These are phyloP conservation scores for Apotomis turbidana DNA, from an alignment of 2,888 invertebrate species.

Conservation along the genomic window DNA sequence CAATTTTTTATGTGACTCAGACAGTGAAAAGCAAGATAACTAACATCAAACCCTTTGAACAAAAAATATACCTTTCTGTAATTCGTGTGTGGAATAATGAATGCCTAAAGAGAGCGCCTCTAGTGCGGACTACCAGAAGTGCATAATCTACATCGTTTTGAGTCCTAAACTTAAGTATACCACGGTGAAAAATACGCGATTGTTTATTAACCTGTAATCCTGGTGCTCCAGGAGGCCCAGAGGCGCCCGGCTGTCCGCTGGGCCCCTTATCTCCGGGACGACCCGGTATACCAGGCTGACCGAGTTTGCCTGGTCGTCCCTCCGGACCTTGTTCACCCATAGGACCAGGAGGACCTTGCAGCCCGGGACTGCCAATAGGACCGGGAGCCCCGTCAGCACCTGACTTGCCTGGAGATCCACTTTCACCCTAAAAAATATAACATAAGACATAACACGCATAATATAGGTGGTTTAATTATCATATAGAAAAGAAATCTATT, in stretches of 20 bases:
- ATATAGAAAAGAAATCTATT: not conserved
- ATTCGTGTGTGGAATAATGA: too few relatives aligned
- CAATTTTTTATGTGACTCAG: too few relatives aligned
- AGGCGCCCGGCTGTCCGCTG: slow-evolving; percentile 85
- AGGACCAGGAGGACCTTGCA: slow-evolving; percentile 87
- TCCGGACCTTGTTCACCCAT: slow-evolving; percentile 84
- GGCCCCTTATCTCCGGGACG: slow-evolving; percentile 91
- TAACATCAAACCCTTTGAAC: too few relatives aligned
- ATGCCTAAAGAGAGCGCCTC: too few relatives aligned
- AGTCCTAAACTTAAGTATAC: too few relatives aligned
- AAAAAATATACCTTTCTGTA: too few relatives aligned
- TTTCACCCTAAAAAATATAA: slow-evolving; percentile 83
- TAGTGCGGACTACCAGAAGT: too few relatives aligned
- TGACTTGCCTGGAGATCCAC: slow-evolving; percentile 88
- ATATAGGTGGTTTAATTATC: too few relatives aligned
- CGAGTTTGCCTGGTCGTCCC: slow-evolving; percentile 87
- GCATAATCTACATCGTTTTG: too few relatives aligned
- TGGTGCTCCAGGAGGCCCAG: slow-evolving; percentile 86
- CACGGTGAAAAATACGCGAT: too few relatives aligned
- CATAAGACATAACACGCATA: too few relatives aligned
- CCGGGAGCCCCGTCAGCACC: slow-evolving; percentile 90
- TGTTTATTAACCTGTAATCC: slow-evolving; percentile 85
- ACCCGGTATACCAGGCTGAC: slow-evolving; percentile 88
- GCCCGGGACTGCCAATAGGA: slow-evolving; percentile 85
- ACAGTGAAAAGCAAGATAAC: too few relatives aligned